Base-by-base conservation (phyloP, 2,888 invertebrate genomes). In the Tetanocera ferruginea region DNA sequence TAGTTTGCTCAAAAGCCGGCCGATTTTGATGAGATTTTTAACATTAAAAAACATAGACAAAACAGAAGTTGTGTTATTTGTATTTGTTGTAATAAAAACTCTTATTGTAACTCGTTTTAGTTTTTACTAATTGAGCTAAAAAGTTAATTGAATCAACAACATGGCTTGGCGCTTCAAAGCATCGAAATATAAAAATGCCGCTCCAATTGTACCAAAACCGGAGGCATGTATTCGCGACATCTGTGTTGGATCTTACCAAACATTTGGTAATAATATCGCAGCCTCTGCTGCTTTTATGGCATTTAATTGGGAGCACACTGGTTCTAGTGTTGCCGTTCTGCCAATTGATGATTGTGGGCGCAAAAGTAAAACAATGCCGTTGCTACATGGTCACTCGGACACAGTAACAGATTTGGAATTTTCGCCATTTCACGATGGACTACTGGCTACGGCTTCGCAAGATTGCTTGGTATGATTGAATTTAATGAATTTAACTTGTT, bases 121-220 rank as follows among this genome's bases (percentile, higher is more conserved):
- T 43, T 14, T 43, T 1, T 43, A 11, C 43, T 19, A 55, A 55
- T 55, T 55, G 19, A 19, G 55, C 55, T 1, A 55, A 19, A 43
- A 55, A 55, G 52, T 52, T 52, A 52, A 4, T 19, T 52, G 17
- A 5, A 19, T 25, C 23, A 60, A 1, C 57, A 37, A 37, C 64
- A 96, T 97, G 96, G 96, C 96, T 90, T 96, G 96, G 96, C 93
- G 97, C 91, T 98, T 98, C 91, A 98, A 98, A 92, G 97, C 97
- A 89, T 98, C 98, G 81, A 98, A 98, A 91, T 98, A 97, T 91
- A 98, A 98, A 93, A 98, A 98, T 94, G 97, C 98, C 81, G 95
- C 97, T 83, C 97, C 98, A 62, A 97, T 97, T 87, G 95, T 97
- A 86, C 97, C 98, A 55, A 98, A 98, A 89, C 97, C 97, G 79